A percentile compares a stretch with the other conserved stretches of the same genome.
Evolutionary conservation across 2,888 invertebrate species (phyloP).

Genomic region (Cybosia mesomella): DNA sequence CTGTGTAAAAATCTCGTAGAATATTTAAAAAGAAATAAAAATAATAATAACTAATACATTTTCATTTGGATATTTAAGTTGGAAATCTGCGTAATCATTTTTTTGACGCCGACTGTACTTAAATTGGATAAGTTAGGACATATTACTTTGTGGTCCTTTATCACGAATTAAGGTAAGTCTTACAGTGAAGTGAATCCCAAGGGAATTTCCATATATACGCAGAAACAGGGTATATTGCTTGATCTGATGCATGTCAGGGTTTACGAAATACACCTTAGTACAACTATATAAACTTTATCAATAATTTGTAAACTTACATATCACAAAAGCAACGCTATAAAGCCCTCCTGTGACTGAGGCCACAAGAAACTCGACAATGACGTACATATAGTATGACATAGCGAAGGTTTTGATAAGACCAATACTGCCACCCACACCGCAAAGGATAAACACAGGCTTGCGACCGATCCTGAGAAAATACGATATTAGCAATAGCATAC

Average conservation of each 20-base stretch:
- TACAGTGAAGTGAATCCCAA: no score
- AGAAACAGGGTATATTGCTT: no score
- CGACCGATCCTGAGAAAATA: slow-evolving; percentile 70
- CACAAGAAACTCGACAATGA: slow-evolving; percentile 70
- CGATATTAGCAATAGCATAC: background rate
- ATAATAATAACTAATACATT: no score
- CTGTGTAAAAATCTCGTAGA: no score
- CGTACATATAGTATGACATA: slow-evolving; percentile 65
- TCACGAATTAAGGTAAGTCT: background rate
- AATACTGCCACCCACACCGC: slow-evolving; percentile 63
- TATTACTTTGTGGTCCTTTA: background rate
- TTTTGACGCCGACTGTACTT: no score
- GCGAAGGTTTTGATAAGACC: slow-evolving; percentile 72
- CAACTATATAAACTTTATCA: background rate
- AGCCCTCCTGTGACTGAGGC: slow-evolving; percentile 68
- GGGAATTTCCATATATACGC: no score
- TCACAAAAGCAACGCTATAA: slow-evolving; percentile 66
- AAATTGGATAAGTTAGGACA: background rate
- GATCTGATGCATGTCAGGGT: no score
- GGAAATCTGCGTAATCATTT: no score
- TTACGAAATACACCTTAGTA: no score
- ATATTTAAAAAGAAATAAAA: no score
- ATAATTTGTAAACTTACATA: slow-evolving; percentile 62
- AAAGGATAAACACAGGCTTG: slow-evolving; percentile 68
- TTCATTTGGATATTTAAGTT: no score